Base-by-base conservation (phyloP, 2,888 invertebrate species). In the Eulithis prunata region DNA sequence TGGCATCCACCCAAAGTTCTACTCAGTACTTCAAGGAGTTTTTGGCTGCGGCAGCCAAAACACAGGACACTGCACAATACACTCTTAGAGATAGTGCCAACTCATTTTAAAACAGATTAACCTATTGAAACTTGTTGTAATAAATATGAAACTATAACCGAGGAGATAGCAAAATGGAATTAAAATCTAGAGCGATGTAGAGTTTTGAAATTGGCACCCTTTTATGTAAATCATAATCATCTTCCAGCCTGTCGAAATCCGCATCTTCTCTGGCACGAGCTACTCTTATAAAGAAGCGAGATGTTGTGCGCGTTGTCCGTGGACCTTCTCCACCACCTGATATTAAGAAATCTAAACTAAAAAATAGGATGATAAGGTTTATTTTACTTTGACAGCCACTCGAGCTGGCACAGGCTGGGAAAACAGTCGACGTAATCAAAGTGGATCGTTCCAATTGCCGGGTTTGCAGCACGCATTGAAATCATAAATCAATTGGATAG, bases 401-500 rank as follows among this genome's bases (percentile, higher is more conserved):
- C 36, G 28, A 14, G 38, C 46, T 58, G 57, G n/a, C 45, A 41
- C 58, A 62, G 43, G 55, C 43, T 46, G 8, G 55, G 21, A 60
- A 63, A 63, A 67, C 49, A 63, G 58, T 60, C 60, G 67, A 62
- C 65, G 71, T 78, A 78, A 80, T 80, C 76, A 75, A 76, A 77
- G 74, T 73, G 71, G 77, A 77, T 75, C 76, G 77, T 64, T 74
- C 55, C 77, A 75, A 78, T 80, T 79, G 78, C 74, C 78, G 71
- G 64, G 77, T 78, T 80, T 77, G 76, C 77, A 75, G 71, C 82
- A 80, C 83, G 87, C 80, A 78, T 81, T 79, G 76, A 80, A 80
- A 82, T 85, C 87, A 87, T 90, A 89, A 89, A 90, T 89, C 89
- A 88, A 83, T 82, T 78, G 82, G 80, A 83, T 80, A 80, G 82